Evolutionary conservation across 2,888 invertebrate species (phyloP).

Genomic region (Caenorhabditis afra): DNA sequence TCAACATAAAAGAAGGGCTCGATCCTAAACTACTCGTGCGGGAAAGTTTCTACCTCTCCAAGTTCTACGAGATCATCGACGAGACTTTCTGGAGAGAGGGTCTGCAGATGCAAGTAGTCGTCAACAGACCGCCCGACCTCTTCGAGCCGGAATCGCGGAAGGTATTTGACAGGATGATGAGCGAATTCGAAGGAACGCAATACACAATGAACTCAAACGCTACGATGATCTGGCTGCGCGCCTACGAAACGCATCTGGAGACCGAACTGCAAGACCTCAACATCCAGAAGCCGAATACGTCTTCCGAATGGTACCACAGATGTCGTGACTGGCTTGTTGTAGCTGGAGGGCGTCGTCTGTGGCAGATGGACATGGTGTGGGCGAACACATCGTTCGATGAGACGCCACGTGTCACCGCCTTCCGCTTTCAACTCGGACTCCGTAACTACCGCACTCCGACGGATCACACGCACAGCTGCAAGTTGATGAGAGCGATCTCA

Average conservation of each 20-base stretch:
- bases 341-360: constrained; percentile 77
- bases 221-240: constrained; percentile 79
- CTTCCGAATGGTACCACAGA: constrained; percentile 75
- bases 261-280: constrained; percentile 67
- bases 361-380: constrained; percentile 80
- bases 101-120: constrained; percentile 80
- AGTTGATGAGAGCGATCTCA: constrained; percentile 76
- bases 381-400: constrained; percentile 46
- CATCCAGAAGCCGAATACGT: constrained; percentile 70
- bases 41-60: constrained; percentile 75
- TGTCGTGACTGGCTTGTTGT: constrained; percentile 77
- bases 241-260: constrained; percentile 74
- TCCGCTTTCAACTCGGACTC: constrained; percentile 79
- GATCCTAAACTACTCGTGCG: constrained; percentile 77
- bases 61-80: constrained; percentile 78
- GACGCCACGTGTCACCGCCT: constrained; percentile 69
- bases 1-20: constrained; percentile 72
- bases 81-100: constrained; percentile 80
- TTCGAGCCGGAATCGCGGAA: constrained; percentile 66
- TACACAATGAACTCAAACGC: constrained; percentile 79
- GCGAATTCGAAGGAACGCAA: constrained; percentile 70
- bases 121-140: constrained; percentile 78
- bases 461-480: constrained; percentile 81
- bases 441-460: constrained; percentile 78
- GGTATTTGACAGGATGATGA: constrained; percentile 69